Conservation (phyloP, 1,140 invertebrate species). For the Drosophila tropicalis region DNA sequence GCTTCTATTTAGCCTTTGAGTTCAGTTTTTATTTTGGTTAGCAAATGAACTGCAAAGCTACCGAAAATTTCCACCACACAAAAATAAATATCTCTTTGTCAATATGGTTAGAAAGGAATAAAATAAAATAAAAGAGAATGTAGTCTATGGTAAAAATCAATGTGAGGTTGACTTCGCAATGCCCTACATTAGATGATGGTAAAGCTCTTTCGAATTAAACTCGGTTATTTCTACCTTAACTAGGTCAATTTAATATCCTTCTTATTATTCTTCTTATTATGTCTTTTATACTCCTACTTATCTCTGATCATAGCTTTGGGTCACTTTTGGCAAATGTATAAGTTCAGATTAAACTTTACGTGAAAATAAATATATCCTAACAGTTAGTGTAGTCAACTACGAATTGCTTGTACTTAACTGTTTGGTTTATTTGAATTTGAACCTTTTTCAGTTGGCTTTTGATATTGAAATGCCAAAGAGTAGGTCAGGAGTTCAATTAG, state of each 20-base stretch:
- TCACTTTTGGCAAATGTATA: too few relatives aligned
- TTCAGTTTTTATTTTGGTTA: conserved; percentile 24
- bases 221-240: too few relatives aligned
- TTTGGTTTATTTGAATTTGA: neutral
- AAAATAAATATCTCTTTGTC: conserved; percentile 45
- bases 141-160: neutral
- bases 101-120: conserved; percentile 28
- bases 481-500: conserved; percentile 7
- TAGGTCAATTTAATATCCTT: too few relatives aligned
- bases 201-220: too few relatives aligned
- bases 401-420: conserved; percentile 20
- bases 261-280: too few relatives aligned
- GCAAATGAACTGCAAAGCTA: conserved; percentile 55
- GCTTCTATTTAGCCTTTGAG: conserved; percentile 5
- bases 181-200: neutral
- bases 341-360: too few relatives aligned
- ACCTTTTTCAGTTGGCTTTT: conserved; percentile 6
- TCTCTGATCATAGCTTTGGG: too few relatives aligned
- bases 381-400: neutral
- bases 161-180: neutral
- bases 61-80: conserved; percentile 34
- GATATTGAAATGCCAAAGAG: neutral
- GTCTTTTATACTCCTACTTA: too few relatives aligned
- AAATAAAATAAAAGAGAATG: conserved; percentile 25
- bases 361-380: too few relatives aligned